Evolutionary conservation across 2,888 invertebrate species (phyloP), one percentile per base, ranked within the genome.

Genomic region (Nemotelus pantherinus): DNA sequence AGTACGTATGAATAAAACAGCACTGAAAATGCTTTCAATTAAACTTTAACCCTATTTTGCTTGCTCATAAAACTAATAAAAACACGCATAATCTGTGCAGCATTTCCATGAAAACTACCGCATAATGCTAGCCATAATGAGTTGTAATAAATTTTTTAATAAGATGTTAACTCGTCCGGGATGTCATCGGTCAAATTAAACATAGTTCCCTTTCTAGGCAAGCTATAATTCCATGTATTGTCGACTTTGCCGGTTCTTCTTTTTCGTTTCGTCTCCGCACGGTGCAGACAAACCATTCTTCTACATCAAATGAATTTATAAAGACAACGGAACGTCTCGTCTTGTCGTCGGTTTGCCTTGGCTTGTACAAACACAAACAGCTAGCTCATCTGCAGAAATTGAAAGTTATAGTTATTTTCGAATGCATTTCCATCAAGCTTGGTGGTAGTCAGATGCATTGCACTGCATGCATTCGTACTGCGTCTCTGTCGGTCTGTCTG

Each of bases 81-180:
- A 25, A 63, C 25, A 5, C 43, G 6, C 43, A 10, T 43, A 9
- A 63, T 41, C 3, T 9, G 43, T 43, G 39, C 63, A 63, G 2
- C 63, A 43, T 4, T 63, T 63, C 39, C 65, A 45, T 65, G 65
- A 47, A 65, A 65, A 65, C 41, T 3, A 5, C 10, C 10, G 3
- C 47, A 43, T 45, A 10, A 45, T 65, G 47, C 25, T 45, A 65
- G 7, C 47, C n/a, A 65, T 45, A 45, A 65, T 65, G 65, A 47
- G 4, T 47, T 65, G 65, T 65, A 65, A 65, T 65, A 65, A 65
- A 65, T 47, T 65, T 50, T 44, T 65, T 65, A 65, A 65, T 65
- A 47, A 45, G 47, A 65, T 45, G 10, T 41, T 41, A 43, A 5
- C 43, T 39, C 41, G 9, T 57, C 63, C 7, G 39, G 47, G 10